Conservation (phyloP, 2,888 invertebrate genomes). For the Callinectes sapidus region DNA sequence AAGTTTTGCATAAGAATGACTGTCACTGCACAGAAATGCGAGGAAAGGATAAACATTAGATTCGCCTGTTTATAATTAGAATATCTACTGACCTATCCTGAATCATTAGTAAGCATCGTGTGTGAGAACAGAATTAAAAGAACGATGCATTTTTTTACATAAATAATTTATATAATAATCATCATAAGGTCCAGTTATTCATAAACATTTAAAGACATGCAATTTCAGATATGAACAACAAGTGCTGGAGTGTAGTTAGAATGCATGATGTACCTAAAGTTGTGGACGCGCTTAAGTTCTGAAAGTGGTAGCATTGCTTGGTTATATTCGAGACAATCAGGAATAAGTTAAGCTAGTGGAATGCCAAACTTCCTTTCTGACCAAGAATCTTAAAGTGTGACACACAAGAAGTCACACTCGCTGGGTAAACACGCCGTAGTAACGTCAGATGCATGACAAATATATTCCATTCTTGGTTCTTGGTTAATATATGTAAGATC, state of each 20-base stretch:
- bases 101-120: neutral
- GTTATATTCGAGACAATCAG: neutral
- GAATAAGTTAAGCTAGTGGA: neutral
- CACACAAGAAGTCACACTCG: neutral
- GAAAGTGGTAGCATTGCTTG: neutral
- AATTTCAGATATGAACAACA: neutral
- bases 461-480: neutral
- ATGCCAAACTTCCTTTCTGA: slow-evolving; percentile 10
- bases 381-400: neutral
- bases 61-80: no score
- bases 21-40: neutral
- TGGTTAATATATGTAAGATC: neutral
- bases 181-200: neutral
- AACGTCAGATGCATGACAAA: neutral
- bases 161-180: neutral
- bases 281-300: neutral
- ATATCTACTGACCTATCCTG: no score
- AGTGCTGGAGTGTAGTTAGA: neutral
- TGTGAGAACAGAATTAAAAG: neutral
- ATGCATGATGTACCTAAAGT: neutral
- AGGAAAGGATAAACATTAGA: no score
- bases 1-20: neutral
- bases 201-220: neutral
- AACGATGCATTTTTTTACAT: neutral
- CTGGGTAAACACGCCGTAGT: neutral